Base-by-base conservation (phyloP, 2,888 invertebrate genomes). In the Periphyllus acericola region DNA sequence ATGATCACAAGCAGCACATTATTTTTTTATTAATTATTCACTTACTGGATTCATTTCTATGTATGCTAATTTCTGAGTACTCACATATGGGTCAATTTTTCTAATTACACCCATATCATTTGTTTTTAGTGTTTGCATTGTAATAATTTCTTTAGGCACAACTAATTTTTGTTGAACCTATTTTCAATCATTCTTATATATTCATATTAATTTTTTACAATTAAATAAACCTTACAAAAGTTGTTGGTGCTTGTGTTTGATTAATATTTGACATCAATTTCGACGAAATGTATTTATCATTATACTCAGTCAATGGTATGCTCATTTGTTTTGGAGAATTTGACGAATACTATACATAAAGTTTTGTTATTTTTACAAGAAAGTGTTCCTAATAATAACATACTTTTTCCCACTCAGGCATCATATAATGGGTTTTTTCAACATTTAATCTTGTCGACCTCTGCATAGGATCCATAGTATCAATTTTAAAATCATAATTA, bases 351-450 rank as follows among this genome's bases (percentile, higher is more conserved):
- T 87, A 19, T 1, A 36, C 11, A 60, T 34, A 74, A 52, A 36
- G 36, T 74, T 8, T 5, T 5, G 34, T 55, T 32, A 81, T 66
- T 21, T 32, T 71, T 32, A 21, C 0, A 29, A 34, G 46, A 46
- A 19, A 25, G 25, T 66, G 34, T 74, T 60, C 8, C 19, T 46
- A 14, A 17, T 46, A 68, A 21, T n/a, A 68, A 75, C 21, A 29
- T 60, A 87, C 87, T 74, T 87, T 87, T 81, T 87, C 87, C 9
- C 74, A 81, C 0, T 87, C 81, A 46, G 87, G 34, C 74, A 74
- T 80, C 4, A 87, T 81, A 6, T 87, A 87, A 40, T 75, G 25
- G 32, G 25, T 72, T 81, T 87, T 32, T 19, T 81, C n/a, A 32
- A 74, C n/a, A 60, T 55, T 29, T 19, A 87, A n/a, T 81, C 11